Evolutionary conservation across 2,797 vertebrate species (phyloP).

Genomic region (Tachyglossus aculeatus): DNA sequence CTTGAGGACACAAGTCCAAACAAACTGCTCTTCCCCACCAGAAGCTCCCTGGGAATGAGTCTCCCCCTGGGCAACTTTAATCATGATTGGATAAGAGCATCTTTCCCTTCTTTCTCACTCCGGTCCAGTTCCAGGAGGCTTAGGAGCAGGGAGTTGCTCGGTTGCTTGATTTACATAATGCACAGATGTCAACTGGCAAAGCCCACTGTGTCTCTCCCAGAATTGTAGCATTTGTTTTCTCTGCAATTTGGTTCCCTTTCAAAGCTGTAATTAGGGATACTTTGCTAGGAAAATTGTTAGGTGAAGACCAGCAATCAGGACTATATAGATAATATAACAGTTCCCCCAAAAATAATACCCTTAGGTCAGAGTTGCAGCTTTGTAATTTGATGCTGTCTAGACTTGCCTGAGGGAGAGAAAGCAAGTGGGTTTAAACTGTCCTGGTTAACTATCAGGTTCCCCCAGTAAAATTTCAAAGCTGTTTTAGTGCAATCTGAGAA

Average conservation of each 20-base stretch:
- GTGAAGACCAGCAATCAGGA: conserved; percentile 38
- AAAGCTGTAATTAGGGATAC: conserved; percentile 37
- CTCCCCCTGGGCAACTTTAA: conserved; percentile 65
- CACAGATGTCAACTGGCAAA: conserved; percentile 59
- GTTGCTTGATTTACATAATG: conserved; percentile 61
- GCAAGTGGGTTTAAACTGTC: neutral
- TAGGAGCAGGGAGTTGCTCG: conserved; percentile 50
- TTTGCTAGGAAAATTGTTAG: conserved; percentile 40
- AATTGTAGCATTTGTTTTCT: conserved; percentile 59
- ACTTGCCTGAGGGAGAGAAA: neutral
- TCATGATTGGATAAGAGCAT: conserved; percentile 61
- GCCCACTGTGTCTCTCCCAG: conserved; percentile 36
- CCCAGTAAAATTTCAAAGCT: conserved; percentile 17
- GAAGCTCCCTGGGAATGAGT: conserved; percentile 65
- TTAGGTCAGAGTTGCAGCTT: conserved; percentile 23
- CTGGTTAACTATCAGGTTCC: conserved; percentile 18
- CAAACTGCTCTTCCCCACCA: conserved; percentile 65
- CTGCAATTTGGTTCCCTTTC: conserved; percentile 43
- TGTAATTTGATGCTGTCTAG: conserved; percentile 4
- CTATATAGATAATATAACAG: neutral
- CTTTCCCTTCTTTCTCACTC: conserved; percentile 18
- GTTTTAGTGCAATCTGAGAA: neutral
- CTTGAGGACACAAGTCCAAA: conserved; percentile 76
- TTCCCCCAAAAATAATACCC: conserved; percentile 26
- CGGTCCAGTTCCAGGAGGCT: conserved; percentile 31